Evolutionary conservation across 2,888 invertebrate species (phyloP), one percentile per base, ranked within the genome.

Genomic region (Cacoxenus indagator): DNA sequence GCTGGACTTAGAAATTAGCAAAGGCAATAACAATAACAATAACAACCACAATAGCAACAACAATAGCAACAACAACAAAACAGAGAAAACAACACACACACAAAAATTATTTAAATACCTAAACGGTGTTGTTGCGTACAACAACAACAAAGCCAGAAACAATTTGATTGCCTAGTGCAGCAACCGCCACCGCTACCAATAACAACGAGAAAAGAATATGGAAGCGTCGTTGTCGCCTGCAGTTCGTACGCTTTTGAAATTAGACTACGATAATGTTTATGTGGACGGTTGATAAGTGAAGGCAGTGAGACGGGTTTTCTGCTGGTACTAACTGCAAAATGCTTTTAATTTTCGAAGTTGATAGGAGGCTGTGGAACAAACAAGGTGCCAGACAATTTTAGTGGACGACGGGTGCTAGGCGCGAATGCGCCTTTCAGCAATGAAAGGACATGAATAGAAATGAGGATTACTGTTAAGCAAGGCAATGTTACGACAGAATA

Each of bases 21-120:
- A 55, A 51, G 3, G 22, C 17, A 17, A 19, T 70, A 65, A 48
- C 43, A 3, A 61, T 62, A 37, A 37, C 37, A 37, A 2, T n/a
- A n/a, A n/a, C n/a, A n/a, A n/a, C n/a, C n/a, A n/a, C n/a, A n/a
- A n/a, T n/a, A 37, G 37, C 37, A 37, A 4, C 37, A 77, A 29
- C 69, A 62, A 46, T 45, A 57, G 14, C 72, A 73, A 22, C 68
- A 73, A 14, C 70, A 65, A 48, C 37, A 3, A 61, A 64, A 22
- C 70, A 67, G 2, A 69, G 31, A 22, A 45, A 64, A n/a, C 67
- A 66, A 31, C 67, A 70, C 31, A 37, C 66, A 70, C 45, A 77
- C 68, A 74, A 77, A 82, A 82, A 81, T 82, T 82, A 81, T 81
- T 81, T 81, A 81, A 81, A 81, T 81, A 82, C 81, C 81, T 79